phyloP scores from a whole-genome alignment of 2,113 vertebrate genomes.

The Pycnonotus jocosus region DNA sequence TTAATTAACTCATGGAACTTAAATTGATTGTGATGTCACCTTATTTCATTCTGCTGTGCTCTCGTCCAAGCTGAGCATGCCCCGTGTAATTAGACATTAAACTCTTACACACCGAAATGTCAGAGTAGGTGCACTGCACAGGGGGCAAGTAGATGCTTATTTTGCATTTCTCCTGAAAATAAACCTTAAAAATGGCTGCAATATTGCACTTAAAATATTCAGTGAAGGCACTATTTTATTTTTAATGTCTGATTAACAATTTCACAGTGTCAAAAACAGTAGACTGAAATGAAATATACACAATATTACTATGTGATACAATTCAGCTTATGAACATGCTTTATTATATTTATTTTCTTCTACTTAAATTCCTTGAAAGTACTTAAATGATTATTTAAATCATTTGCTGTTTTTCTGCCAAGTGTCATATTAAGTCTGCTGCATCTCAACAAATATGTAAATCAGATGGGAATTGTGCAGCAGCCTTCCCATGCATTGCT shows the following conservation, averaged over 20 bases:
- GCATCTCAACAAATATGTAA: neutral
- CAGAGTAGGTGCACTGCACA: neutral
- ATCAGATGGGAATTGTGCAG: neutral
- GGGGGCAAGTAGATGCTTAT: neutral
- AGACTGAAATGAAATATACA: conserved; percentile 3
- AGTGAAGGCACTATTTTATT: neutral
- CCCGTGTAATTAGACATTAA: neutral
- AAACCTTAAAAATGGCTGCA: neutral
- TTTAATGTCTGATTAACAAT: conserved; percentile 29
- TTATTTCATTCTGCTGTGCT: neutral
- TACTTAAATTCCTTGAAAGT: conserved; percentile 7
- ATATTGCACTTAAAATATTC: neutral
- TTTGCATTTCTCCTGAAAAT: neutral
- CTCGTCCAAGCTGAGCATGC: neutral
- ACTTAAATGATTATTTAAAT: neutral
- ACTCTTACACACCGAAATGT: neutral
- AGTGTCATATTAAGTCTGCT: neutral
- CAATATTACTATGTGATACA: neutral
- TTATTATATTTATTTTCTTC: conserved; percentile 30
- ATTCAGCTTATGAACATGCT: neutral
- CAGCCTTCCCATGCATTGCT: neutral
- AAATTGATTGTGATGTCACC: neutral
- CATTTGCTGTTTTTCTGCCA: neutral
- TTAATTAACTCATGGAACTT: conserved; percentile 3
- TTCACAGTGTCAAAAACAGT: conserved; percentile 21